These are phyloP conservation scores for Microcebus ravelobensis DNA, from an alignment of 2,113 vertebrate species.

Conservation along the genomic window DNA sequence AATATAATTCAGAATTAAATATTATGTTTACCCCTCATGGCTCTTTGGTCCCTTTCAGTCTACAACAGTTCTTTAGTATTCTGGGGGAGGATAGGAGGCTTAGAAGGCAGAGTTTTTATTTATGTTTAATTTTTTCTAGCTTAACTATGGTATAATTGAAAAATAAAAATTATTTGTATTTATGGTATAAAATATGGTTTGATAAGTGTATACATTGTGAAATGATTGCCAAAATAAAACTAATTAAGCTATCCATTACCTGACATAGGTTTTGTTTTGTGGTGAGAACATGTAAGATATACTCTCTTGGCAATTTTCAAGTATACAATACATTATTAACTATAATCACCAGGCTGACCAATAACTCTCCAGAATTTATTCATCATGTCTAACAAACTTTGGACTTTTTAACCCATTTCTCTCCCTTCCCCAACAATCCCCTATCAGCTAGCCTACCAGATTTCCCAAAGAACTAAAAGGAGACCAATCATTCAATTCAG, in stretches of 20 bases:
- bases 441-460: neutral
- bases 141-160: neutral
- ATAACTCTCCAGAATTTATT: neutral
- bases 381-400: neutral
- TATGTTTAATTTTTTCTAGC: neutral
- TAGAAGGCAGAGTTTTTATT: neutral
- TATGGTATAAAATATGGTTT: neutral
- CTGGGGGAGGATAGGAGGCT: neutral
- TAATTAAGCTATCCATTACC: neutral
- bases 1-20: constrained; percentile 20
- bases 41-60: neutral
- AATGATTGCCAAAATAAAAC: neutral
- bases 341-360: neutral
- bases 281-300: neutral
- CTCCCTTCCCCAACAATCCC: neutral
- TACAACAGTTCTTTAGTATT: neutral
- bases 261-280: neutral
- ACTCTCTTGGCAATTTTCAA: neutral
- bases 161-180: neutral
- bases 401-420: neutral
- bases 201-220: neutral
- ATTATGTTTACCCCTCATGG: neutral
- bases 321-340: neutral
- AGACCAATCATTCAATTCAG: neutral
- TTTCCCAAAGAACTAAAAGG: neutral